A percentile compares a stretch with the other conserved stretches of the same genome.
Evolutionary conservation across 2,797 vertebrate species (phyloP).

Genomic region (Coracias cyanogaster): DNA sequence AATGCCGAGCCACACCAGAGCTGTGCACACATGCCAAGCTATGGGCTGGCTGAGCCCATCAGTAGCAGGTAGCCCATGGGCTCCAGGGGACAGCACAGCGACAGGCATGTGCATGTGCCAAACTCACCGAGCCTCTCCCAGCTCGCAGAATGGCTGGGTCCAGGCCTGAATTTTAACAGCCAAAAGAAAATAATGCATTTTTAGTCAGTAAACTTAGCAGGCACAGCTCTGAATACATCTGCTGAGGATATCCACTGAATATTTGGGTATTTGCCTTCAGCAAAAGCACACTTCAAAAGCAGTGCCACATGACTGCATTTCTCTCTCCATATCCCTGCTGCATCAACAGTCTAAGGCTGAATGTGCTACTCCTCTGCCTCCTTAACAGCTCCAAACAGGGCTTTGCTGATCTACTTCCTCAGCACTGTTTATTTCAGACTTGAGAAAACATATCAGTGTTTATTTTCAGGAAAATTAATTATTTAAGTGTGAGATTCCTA

Average conservation of each 20-base stretch:
- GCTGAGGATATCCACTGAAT: neutral
- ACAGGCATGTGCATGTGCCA: accelerated
- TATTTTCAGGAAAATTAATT: neutral
- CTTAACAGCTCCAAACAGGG: neutral
- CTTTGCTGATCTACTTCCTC: neutral
- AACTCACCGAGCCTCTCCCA: too few relatives aligned
- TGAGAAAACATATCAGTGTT: neutral
- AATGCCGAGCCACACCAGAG: neutral
- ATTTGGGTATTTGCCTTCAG: neutral
- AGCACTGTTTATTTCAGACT: neutral
- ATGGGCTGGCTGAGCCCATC: neutral
- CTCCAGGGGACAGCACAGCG: neutral
- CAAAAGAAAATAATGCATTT: neutral
- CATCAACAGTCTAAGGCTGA: neutral
- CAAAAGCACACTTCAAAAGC: neutral
- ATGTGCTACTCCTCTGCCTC: neutral
- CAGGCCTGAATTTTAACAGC: neutral
- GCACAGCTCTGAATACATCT: neutral
- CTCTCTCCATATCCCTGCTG: neutral
- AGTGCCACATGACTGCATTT: neutral
- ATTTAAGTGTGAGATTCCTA: neutral
- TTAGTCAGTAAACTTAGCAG: neutral
- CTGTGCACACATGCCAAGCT: neutral
- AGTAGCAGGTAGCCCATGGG: accelerated
- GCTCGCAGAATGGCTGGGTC: neutral